Evolutionary conservation across 2,113 vertebrate species (phyloP), one percentile per base, ranked within the genome.

Genomic region (Salvator merianae): DNA sequence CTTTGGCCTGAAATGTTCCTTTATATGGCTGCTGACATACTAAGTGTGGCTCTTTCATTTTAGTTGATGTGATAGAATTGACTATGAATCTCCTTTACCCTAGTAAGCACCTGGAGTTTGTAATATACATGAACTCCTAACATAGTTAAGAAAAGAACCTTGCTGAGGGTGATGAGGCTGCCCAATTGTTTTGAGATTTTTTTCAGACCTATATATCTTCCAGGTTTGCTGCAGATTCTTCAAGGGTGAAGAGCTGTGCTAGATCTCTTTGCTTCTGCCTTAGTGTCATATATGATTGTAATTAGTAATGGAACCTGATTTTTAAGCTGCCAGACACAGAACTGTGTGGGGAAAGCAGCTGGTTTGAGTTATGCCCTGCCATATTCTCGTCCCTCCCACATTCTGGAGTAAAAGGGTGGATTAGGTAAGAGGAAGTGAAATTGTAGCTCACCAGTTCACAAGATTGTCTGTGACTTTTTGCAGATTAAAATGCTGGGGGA

Each of bases 1-100:
- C 36, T 32, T 62, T 43, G 24, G 47, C 50, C n/a, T 40, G 36
- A 81, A 77, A 32, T 22, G 18, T 43, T 40, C 71, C 73, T 36
- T 32, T 2, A 20, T 5, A 8, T 0, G 1, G 0, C 63, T 26
- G 30, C 72, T 47, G 62, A 0, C 0, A 3, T 55, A 5, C 0
- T 3, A 0, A 0, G 0, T 0, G 43, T 70, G 20, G 28, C 10
- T 36, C 63, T 68, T 36, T 26, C 32, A 65, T 53, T n/a, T 71
- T 62, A 38, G 28, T 18, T 38, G 38, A 50, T 20, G 1, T 18
- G n/a, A 22, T 38, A 28, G 28, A 70, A 16, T 55, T 9, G 30
- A 26, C 59, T 9, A 34, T 34, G 28, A 63, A 38, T 38, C n/a
- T 38, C 50, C 6, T 26, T 38, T 73, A 28, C 43, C 69, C 40